Base-by-base conservation (phyloP, 1,140 invertebrate species). In the Wasmannia auropunctata region DNA sequence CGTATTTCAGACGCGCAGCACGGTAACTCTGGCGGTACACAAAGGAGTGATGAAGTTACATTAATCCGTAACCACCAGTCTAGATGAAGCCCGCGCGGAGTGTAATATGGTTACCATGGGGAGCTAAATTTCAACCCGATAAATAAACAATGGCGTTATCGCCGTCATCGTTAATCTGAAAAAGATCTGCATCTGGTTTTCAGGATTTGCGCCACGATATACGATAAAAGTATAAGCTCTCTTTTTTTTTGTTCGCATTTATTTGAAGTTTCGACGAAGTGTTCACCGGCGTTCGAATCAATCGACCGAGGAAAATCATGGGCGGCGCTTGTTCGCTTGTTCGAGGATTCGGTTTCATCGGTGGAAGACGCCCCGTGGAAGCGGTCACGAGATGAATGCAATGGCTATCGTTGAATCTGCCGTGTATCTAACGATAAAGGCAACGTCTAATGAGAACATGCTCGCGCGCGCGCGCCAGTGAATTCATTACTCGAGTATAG, bases 261-360 rank as follows among this genome's bases (percentile, higher is more conserved):
- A 85, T 49, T 56, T 58, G 74, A 7, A 56, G 67, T 85, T 86
- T 69, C 34, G 40, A 28, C 63, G 43, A 67, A 34, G n/a, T 40
- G 56, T 85, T 74, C 14, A 31, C n/a, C 25, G 25, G 49, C 40
- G 40, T 25, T n/a, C n/a, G 37, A 58, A 49, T 86, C 46, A 58
- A 46, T 80, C n/a, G 84, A 88, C 10, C 51, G 65, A 49, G 14
- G 75, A 69, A n/a, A n/a, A 87, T 87, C 79, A 88, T 76, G 46
- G 70, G 46, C 63, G 60, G 80, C 54, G 69, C 62, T 75, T 87
- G 62, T 43, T 28, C 25, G 25, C n/a, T 62, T 77, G 19, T 19
- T 34, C 11, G 11, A 34, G 25, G 19, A 46, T 43, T 62, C 40
- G 10, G 16, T 77, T 65, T 65, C 11, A 62, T 43, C 40, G 28